Base-by-base conservation (phyloP, 2,888 invertebrate genomes). In the Leptinotarsa juncta region DNA sequence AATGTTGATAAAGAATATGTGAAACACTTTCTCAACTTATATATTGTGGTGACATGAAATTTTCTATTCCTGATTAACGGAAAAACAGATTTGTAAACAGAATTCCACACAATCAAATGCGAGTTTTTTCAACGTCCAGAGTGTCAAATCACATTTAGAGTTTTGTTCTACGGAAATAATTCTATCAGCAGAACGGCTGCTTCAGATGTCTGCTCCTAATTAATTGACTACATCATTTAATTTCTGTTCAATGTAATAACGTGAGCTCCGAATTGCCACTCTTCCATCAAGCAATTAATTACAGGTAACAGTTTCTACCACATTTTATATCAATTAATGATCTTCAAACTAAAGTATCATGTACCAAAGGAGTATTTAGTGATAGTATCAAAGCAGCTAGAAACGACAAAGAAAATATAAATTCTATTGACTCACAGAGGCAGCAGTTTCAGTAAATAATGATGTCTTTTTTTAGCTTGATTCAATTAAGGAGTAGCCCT, bases 331-430 rank as follows among this genome's bases (percentile, higher is more conserved):
- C 70, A 73, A 73, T 65, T 73, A 73, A 73, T 65, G 65, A 26
- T 70, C 18, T 32, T 26, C 23, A 12, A 73, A 73, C 73, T 70
- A 60, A 70, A 73, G 70, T 73, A 67, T 70, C 65, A 66, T 60
- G 68, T 70, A 70, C 70, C 70, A 66, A 48, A 73, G 66, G 50
- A 73, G 69, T 70, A 73, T 70, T 73, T 70, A 73, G 65, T 73
- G 70, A 65, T 67, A 73, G 66, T 65, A 70, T 73, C 70, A 73
- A 70, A 73, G 73, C 69, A 66, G 23, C 60, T 57, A 65, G 66
- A 18, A 69, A 70, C 65, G 70, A 73, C 73, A 73, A 73, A 70
- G 73, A 66, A 73, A 70, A 73, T 73, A 73, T 23, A 14, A 57
- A 57, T 57, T 57, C 57, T 57, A 57, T 23, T 20, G 20, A 57